These are phyloP conservation scores for Eleginops maclovinus DNA, from an alignment of 2,113 vertebrate genomes.

Conservation along the genomic window DNA sequence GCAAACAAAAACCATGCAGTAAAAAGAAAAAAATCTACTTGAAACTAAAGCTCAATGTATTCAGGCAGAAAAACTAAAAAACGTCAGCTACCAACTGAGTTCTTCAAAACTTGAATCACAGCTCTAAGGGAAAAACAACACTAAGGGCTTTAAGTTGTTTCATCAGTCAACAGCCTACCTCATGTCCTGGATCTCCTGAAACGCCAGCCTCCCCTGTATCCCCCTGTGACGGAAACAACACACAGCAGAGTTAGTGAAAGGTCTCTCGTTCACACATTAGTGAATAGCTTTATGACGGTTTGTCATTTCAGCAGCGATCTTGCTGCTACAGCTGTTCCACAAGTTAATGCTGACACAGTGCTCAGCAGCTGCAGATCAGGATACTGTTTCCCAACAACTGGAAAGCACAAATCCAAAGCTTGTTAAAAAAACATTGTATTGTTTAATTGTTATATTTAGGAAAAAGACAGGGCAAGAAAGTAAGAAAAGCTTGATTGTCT, in stretches of 20 bases:
- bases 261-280: constrained; percentile 77
- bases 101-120: constrained; percentile 22
- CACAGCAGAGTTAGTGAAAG: constrained; percentile 69
- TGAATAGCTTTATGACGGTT: constrained; percentile 68
- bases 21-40: constrained; percentile 1
- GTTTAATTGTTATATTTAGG: constrained; percentile 33
- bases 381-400: constrained; percentile 81
- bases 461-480: constrained; percentile 1
- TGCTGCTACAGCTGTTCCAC: constrained; percentile 76
- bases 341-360: constrained; percentile 64
- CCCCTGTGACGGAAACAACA: constrained; percentile 75
- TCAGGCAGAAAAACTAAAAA: neutral
- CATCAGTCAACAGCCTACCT: constrained; percentile 74
- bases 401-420: constrained; percentile 53
- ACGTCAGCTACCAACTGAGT: neutral
- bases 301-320: constrained; percentile 50
- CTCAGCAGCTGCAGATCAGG: constrained; percentile 76
- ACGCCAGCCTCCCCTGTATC: constrained; percentile 78
- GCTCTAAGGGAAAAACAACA: neutral
- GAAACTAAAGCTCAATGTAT: neutral
- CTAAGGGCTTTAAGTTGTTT: neutral
- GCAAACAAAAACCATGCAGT: neutral
- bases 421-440: constrained; percentile 37
- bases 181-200: constrained; percentile 81
- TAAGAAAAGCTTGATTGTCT: constrained; percentile 6